Evolutionary conservation across 2,113 vertebrate species (phyloP).

Genomic region (Istiophorus platypterus): DNA sequence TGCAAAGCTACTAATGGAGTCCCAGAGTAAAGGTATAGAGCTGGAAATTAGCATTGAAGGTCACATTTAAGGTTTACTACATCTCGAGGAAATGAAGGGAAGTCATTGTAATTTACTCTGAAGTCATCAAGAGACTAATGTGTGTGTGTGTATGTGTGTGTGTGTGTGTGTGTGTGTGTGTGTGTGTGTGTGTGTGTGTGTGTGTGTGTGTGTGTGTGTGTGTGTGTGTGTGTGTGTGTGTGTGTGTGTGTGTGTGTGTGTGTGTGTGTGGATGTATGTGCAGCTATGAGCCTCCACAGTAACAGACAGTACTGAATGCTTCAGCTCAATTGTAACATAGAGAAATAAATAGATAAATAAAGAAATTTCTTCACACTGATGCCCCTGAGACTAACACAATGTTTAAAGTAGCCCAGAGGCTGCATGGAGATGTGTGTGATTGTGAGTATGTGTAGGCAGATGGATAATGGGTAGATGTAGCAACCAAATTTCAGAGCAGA

Average conservation of each 20-base stretch:
- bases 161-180: no score
- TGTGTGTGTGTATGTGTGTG: no score
- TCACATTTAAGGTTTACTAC: no score
- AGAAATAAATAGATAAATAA: slow-evolving; percentile 60
- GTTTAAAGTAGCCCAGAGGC: slow-evolving; percentile 56
- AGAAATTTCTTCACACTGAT: slow-evolving; percentile 25
- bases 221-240: no score
- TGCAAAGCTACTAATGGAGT: no score
- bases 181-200: no score
- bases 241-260: background rate
- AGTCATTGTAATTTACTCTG: no score
- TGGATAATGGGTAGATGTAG: slow-evolving; percentile 41
- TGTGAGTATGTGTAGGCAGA: slow-evolving; percentile 30
- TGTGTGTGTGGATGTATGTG: slow-evolving; percentile 34
- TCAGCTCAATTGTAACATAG: slow-evolving; percentile 54
- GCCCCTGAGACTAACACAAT: slow-evolving; percentile 44
- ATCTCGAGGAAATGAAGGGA: no score
- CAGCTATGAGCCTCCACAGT: slow-evolving; percentile 50
- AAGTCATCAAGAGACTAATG: no score
- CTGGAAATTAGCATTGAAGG: no score
- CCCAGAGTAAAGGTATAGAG: no score
- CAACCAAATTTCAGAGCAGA: slow-evolving; percentile 43
- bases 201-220: slow-evolving; percentile 53
- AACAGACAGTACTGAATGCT: slow-evolving; percentile 65
- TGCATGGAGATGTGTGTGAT: slow-evolving; percentile 11